Percentiles rank a stretch among this genome's conserved stretches.
These are phyloP conservation scores for Erannis defoliaria DNA, from an alignment of 2,888 invertebrate species.

Conservation along the genomic window DNA sequence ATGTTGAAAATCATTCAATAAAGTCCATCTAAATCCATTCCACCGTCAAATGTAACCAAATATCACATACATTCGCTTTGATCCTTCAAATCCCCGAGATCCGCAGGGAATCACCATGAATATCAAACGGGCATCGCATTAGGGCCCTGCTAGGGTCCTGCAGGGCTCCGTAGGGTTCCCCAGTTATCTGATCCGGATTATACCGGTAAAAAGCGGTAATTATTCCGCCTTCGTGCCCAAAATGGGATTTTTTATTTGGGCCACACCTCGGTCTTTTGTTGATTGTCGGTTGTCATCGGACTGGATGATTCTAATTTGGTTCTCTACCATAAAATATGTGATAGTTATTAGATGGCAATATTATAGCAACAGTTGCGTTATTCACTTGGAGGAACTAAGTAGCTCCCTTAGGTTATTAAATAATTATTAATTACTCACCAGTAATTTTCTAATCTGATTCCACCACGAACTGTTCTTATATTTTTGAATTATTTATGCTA, in stretches of 20 bases:
- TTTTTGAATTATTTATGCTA: too few species aligned
- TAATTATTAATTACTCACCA: not conserved
- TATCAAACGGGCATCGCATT: slow-evolving; percentile 79
- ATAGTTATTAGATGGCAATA: slow-evolving; percentile 1
- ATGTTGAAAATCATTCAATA: slow-evolving; percentile 1
- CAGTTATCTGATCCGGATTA: slow-evolving; percentile 83
- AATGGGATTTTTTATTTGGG: slow-evolving; percentile 80
- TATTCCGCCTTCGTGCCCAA: slow-evolving; percentile 77
- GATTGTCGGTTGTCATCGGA: slow-evolving; percentile 61
- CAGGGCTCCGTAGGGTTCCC: slow-evolving; percentile 18
- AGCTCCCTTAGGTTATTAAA: too few species aligned
- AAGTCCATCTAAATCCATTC: slow-evolving; percentile 28
- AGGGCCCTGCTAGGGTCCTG: slow-evolving; percentile 44
- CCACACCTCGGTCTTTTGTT: slow-evolving; percentile 79
- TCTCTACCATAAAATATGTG: slow-evolving; percentile 30
- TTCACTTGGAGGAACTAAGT: too few species aligned
- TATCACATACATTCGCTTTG: slow-evolving; percentile 47
- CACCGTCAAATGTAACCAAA: slow-evolving; percentile 41
- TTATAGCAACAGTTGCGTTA: slow-evolving; percentile 22
- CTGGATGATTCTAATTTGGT: slow-evolving; percentile 59
- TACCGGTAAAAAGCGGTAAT: slow-evolving; percentile 82
- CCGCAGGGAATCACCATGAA: slow-evolving; percentile 74
- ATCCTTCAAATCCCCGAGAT: slow-evolving; percentile 59
- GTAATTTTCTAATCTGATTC: not conserved
- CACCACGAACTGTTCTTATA: too few species aligned